phyloP scores from a whole-genome alignment of 1,140 invertebrate species.

The Schlechtendalia chinensis region DNA sequence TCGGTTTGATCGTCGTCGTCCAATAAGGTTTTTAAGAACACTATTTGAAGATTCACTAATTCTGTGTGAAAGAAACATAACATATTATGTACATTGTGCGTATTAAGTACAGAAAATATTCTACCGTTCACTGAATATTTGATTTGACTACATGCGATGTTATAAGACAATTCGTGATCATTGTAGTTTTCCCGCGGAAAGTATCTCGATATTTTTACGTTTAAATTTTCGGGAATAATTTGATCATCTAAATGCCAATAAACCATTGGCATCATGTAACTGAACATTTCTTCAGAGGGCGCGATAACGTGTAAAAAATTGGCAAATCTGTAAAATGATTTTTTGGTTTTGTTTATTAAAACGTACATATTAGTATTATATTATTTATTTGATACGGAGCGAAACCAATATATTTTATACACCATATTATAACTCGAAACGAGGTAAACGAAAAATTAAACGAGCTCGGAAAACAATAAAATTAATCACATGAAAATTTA shows the following conservation, averaged over 20 bases:
- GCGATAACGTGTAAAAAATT: slow-evolving; percentile 31
- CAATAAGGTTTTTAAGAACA: slow-evolving; percentile 25
- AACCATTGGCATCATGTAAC: not conserved
- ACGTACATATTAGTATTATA: not conserved
- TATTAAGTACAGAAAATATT: not conserved
- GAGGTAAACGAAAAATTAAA: too few relatives aligned
- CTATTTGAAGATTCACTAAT: not conserved
- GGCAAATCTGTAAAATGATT: not conserved
- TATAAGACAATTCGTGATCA: not conserved
- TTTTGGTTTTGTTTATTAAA: not conserved
- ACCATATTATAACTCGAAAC: too few relatives aligned
- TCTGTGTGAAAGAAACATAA: not conserved
- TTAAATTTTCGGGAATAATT: not conserved
- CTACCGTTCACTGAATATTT: slow-evolving; percentile 16
- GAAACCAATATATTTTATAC: too few relatives aligned
- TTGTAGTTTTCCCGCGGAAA: not conserved
- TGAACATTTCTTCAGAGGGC: slow-evolving; percentile 25
- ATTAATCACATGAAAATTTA: too few relatives aligned
- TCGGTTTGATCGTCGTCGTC: slow-evolving; percentile 33
- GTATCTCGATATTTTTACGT: not conserved
- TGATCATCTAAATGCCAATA: slow-evolving; percentile 16
- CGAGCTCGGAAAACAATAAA: too few relatives aligned
- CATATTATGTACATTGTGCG: not conserved
- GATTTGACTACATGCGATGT: not conserved
- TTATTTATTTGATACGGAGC: too few relatives aligned